Evolutionary conservation across 2,888 invertebrate genomes (phyloP).

Genomic region (Ophion slaviceki): DNA sequence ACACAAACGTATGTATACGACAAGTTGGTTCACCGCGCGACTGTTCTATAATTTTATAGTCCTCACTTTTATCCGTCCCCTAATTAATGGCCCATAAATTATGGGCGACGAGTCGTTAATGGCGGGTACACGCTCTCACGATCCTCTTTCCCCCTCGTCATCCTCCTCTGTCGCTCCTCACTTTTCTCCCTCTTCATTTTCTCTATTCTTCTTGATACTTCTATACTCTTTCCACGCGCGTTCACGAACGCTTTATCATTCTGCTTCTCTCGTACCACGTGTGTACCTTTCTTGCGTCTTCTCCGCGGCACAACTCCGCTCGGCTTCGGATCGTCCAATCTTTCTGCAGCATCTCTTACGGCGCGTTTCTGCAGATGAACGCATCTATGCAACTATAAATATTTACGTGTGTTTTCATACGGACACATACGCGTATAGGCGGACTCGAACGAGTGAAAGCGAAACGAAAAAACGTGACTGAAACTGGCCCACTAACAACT

Average conservation of each 20-base stretch:
- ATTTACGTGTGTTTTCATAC: neutral
- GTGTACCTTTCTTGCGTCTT: conserved; percentile 59
- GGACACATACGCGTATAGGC: neutral
- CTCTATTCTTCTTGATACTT: conserved; percentile 58
- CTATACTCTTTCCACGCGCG: conserved; percentile 44
- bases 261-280: conserved; percentile 57
- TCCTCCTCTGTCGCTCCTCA: neutral
- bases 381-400: neutral
- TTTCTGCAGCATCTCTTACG: conserved; percentile 60
- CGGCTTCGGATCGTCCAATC: conserved; percentile 60
- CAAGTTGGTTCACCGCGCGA: conserved; percentile 49
- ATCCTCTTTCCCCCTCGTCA: conserved; percentile 27
- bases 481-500: neutral
- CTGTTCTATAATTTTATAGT: conserved; percentile 79
- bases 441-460: conserved; percentile 35
- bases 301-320: conserved; percentile 46
- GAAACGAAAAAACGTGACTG: conserved; percentile 37
- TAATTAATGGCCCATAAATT: conserved; percentile 83
- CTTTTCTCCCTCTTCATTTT: conserved; percentile 39
- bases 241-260: conserved; percentile 61
- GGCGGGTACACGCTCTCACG: conserved; percentile 68
- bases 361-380: conserved; percentile 2
- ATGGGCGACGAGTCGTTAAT: conserved; percentile 80
- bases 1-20: conserved; percentile 1
- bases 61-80: conserved; percentile 76